A percentile compares a stretch with the other conserved stretches of the same genome.
phyloP scores from a whole-genome alignment of 2,797 vertebrate species.

The Prunella strophiata region DNA sequence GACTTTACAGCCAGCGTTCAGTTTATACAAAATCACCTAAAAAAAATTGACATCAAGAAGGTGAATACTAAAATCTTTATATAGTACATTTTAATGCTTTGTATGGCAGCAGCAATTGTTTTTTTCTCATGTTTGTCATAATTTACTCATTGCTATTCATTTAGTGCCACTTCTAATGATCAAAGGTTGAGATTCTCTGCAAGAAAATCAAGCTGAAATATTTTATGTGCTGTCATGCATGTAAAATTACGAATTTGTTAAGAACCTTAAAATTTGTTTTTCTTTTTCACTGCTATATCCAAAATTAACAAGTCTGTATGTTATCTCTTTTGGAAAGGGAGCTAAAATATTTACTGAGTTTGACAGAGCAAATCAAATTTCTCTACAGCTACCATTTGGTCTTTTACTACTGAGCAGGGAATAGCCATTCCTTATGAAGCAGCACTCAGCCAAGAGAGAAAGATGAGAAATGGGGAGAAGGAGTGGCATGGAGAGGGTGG shows the following conservation, averaged over 20 bases:
- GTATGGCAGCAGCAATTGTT: not conserved
- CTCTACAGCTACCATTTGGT: not conserved
- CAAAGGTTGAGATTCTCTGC: not conserved
- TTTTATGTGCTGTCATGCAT: not conserved
- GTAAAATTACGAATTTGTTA: not conserved
- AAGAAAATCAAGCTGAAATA: not conserved
- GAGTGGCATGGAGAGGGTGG: not conserved
- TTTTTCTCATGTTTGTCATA: not conserved
- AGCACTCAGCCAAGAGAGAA: not conserved
- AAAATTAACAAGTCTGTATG: not conserved
- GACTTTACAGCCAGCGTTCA: slow-evolving; percentile 80
- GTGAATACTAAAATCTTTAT: slow-evolving; percentile 56
- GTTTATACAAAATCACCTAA: slow-evolving; percentile 81
- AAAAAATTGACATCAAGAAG: slow-evolving; percentile 79
- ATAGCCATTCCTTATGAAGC: not conserved
- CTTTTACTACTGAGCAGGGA: not conserved
- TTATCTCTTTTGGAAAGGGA: not conserved
- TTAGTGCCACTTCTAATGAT: not conserved
- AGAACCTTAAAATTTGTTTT: not conserved
- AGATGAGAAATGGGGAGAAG: not conserved
- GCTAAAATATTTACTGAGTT: not conserved
- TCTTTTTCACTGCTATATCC: not conserved
- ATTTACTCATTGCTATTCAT: not conserved
- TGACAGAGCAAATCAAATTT: not conserved
- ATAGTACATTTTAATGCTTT: not conserved